Percentiles rank a stretch among this genome's conserved stretches.
phyloP scores from a whole-genome alignment of 2,888 invertebrate species.

The Matsumyia berberina region DNA sequence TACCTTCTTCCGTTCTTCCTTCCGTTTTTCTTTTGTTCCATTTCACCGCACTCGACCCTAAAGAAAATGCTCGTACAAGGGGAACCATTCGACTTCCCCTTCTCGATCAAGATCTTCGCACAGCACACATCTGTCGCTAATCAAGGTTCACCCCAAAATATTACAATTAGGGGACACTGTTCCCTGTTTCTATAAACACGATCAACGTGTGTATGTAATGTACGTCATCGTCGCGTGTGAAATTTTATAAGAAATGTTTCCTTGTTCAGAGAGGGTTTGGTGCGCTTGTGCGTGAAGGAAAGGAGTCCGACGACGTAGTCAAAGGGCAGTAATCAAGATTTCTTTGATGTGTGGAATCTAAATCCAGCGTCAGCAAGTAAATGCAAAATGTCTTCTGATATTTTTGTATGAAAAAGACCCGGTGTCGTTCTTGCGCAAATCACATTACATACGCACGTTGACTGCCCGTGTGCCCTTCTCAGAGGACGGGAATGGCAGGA shows the following conservation, averaged over 20 bases:
- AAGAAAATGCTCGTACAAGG: constrained; percentile 31
- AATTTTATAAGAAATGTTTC: constrained; percentile 18
- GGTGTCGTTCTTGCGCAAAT: too few species aligned
- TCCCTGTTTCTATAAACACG: not conserved
- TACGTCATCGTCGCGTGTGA: constrained; percentile 29
- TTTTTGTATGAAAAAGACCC: too few species aligned
- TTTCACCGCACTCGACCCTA: constrained; percentile 25
- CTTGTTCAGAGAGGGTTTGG: constrained; percentile 11
- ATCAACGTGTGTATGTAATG: too few species aligned
- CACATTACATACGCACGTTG: too few species aligned
- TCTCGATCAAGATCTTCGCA: constrained; percentile 30
- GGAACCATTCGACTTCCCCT: constrained; percentile 22
- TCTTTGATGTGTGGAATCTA: not conserved
- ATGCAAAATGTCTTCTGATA: not conserved
- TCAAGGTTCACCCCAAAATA: constrained; percentile 68
- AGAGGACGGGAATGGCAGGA: too few species aligned
- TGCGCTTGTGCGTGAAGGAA: constrained; percentile 25
- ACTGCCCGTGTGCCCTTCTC: too few species aligned
- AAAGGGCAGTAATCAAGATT: constrained; percentile 3
- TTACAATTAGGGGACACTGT: constrained; percentile 38
- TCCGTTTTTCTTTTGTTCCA: constrained; percentile 40
- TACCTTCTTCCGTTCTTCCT: constrained; percentile 52
- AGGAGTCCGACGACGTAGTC: not conserved
- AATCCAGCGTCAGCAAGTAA: too few species aligned
- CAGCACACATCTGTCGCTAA: constrained; percentile 71